Conservation (phyloP, 2,888 invertebrate genomes). For the Drosophila nr. fundita region DNA sequence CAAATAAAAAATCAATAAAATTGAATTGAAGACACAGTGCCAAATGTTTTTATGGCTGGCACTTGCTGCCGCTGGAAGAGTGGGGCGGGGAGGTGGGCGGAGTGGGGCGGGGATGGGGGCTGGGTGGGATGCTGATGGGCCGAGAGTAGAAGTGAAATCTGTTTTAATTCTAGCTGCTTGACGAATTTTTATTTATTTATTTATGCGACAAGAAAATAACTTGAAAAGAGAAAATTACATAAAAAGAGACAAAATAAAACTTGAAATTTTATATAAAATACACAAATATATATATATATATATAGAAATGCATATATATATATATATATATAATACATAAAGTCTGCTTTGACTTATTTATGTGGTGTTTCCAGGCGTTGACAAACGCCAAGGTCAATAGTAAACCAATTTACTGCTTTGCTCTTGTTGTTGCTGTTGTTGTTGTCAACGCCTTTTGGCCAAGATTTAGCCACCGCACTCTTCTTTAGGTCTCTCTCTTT, state of each 20-base stretch:
- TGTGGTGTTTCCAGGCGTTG: slow-evolving; percentile 52
- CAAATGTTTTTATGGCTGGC: slow-evolving; percentile 70
- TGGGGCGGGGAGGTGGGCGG: too few species aligned
- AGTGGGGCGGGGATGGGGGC: background rate
- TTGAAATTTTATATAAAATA: background rate
- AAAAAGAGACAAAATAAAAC: slow-evolving; percentile 5
- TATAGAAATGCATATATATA: background rate
- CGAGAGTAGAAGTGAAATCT: slow-evolving; percentile 49
- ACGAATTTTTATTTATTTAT: slow-evolving; percentile 52
- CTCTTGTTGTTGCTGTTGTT: slow-evolving; percentile 15
- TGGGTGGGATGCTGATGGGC: slow-evolving; percentile 1
- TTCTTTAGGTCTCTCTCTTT: background rate
- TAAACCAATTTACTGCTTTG: slow-evolving; percentile 55
- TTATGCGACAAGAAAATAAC: slow-evolving; percentile 17
- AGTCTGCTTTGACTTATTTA: slow-evolving; percentile 49
- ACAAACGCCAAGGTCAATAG: slow-evolving; percentile 68
- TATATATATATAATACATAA: background rate
- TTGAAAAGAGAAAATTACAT: slow-evolving; percentile 1
- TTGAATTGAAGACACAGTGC: slow-evolving; percentile 65
- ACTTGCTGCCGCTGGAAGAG: slow-evolving; percentile 39
- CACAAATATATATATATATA: slow-evolving; percentile 4
- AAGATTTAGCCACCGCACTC: slow-evolving; percentile 14
- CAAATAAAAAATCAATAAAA: slow-evolving; percentile 73
- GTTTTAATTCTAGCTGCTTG: slow-evolving; percentile 55
- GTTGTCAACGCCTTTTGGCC: slow-evolving; percentile 54